Conservation (phyloP, 2,888 invertebrate genomes). For the Panopea generosa region DNA sequence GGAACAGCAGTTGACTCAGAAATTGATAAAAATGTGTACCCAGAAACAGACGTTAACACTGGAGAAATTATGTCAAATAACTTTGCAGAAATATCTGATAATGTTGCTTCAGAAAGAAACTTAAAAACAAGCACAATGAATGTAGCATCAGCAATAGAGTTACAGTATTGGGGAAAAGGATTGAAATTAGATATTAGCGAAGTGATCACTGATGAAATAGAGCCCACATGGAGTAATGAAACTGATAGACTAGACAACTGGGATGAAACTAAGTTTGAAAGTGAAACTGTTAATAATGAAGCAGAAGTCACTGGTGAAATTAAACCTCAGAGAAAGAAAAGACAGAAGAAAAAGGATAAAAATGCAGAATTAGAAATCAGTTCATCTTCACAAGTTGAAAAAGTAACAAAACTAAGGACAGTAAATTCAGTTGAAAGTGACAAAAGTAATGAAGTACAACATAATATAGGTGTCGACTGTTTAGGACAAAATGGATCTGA, state of each 20-base stretch:
- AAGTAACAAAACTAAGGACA: not conserved
- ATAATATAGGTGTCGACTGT: no score
- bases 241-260: constrained; percentile 3
- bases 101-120: no score
- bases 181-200: not conserved
- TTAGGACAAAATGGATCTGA: no score
- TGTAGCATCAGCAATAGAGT: not conserved
- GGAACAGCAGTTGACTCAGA: no score
- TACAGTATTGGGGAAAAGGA: not conserved
- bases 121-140: not conserved
- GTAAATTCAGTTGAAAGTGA: not conserved
- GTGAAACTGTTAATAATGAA: constrained; percentile 9
- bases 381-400: not conserved
- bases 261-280: constrained; percentile 15
- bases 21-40: no score
- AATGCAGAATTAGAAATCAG: not conserved
- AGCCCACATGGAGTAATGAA: not conserved
- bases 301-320: not conserved
- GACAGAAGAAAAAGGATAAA: not conserved
- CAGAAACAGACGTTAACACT: no score
- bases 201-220: not conserved
- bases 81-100: no score
- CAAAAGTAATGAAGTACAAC: not conserved
- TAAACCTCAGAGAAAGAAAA: constrained; percentile 33
- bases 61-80: no score